Evolutionary conservation across 2,113 vertebrate genomes (phyloP), one percentile per base, ranked within the genome.

Genomic region (Rhinolophus ferrumequinum): DNA sequence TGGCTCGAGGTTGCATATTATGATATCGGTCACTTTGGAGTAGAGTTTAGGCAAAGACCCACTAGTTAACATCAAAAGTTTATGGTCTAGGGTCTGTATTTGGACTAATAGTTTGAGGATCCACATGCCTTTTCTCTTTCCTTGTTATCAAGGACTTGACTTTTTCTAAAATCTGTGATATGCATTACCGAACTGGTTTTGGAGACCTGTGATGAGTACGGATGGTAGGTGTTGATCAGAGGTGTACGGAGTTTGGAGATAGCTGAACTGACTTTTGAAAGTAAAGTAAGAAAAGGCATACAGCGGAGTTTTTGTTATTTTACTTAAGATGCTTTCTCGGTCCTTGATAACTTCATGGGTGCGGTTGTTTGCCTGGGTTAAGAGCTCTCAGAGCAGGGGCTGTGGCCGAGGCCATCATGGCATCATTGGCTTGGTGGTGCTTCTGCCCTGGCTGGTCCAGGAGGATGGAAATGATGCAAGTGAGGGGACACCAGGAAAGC

Each of bases 331-430:
- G 54, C 67, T 35, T 54, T 44, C 88, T 77, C 19, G 0, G 35
- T 56, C 44, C 64, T 72, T 33, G 30, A 1, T 26, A 1, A 28
- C 33, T 82, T 77, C 35, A 0, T 8, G 35, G 14, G 14, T 60
- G 22, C 62, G 64, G 52, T 15, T 0, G 6, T 38, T 28, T 22
- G 24, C 44, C 18, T 33, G 35, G 35, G 52, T 44, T 47, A 4
- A 41, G 30, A 44, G 70, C 33, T 64, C 24, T 60, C 26, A 24
- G 70, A 50, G 62, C 19, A 47, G 19, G 58, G 47, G 18, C 33
- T 0, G 0, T 6, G 12, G n/a, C 79, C 3, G 3, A 60, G 24
- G 38, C 13, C 19, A 10, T 0, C 0, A 1, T 6, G 58, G 58
- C 35, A 8, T n/a, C 8, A 0, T 6, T 3, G 66, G 26, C 13